Percentiles rank a stretch among this genome's conserved stretches.
phyloP scores from a whole-genome alignment of 2,113 vertebrate genomes.

The Myrmophylax atrothorax region DNA sequence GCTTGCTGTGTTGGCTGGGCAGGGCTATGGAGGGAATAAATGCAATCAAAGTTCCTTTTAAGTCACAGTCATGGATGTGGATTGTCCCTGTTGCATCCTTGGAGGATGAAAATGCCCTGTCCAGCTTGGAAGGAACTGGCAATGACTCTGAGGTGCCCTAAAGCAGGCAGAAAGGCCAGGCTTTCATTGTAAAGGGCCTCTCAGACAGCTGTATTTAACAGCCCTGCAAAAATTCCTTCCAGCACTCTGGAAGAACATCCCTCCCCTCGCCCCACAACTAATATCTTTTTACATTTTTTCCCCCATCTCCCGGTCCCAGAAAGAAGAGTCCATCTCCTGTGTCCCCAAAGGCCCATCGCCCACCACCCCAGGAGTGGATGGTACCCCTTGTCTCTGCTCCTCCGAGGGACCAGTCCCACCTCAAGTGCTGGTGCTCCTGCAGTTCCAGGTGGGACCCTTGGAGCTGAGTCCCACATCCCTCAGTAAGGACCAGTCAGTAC shows the following conservation, averaged over 20 bases:
- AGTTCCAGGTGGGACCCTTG: neutral
- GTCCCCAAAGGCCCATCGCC: neutral
- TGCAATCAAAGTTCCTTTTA: neutral
- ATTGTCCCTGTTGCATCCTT: neutral
- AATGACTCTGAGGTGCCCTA: neutral
- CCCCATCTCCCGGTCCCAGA: neutral
- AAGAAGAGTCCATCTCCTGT: neutral
- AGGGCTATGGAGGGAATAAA: slow-evolving; percentile 73
- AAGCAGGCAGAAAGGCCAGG: neutral
- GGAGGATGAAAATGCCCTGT: neutral
- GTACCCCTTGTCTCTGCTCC: neutral
- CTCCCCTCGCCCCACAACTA: neutral
- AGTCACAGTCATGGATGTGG: neutral
- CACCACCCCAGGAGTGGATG: neutral
- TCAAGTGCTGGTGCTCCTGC: neutral
- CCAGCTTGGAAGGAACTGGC: neutral
- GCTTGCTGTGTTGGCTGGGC: slow-evolving; percentile 81
- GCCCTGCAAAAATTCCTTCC: neutral
- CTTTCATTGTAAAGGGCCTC: neutral
- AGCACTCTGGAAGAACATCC: neutral
- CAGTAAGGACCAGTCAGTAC: neutral
- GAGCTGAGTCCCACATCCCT: neutral
- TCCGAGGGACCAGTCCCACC: neutral
- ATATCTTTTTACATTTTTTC: neutral
- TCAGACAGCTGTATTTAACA: neutral